Evolutionary conservation across 1,140 invertebrate genomes (phyloP), one percentile per base, ranked within the genome.

Genomic region (Drosophila virilis): DNA sequence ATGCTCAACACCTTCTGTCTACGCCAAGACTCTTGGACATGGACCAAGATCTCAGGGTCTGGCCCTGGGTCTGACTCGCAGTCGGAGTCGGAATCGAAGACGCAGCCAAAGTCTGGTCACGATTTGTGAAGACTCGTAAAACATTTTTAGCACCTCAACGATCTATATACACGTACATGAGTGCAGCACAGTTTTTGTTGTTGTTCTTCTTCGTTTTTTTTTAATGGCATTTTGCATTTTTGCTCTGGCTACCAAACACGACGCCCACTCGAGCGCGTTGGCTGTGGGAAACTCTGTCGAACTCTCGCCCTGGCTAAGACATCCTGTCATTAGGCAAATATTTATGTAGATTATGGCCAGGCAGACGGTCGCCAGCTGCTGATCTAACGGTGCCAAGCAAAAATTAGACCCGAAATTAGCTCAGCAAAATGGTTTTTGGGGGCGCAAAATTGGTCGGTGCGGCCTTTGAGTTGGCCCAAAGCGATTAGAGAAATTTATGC

Each of bases 91-190:
- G 35, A 50, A 46, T 67, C 80, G 8, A 6, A 4, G 38, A 4
- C 38, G 12, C 15, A 15, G 45, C 28, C 50, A 12, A 22, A 68
- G 66, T 80, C 84, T 89, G 84, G 84, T 89, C 84, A 89, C 84
- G 84, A 89, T 89, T 89, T 89, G 84, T 89, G 89, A 85, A 75
- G 80, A 89, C 81, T 89, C 84, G 84, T 89, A 89, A 89, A 89
- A 89, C 84, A 89, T 89, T 89, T 89, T 89, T 89, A 89, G 85
- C 84, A 89, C 84, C 85, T 89, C 84, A 51, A 78, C 77, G 80
- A 79, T 84, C 85, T 75, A 78, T 76, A 85, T 86, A 85, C 61
- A 66, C 74, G 57, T 71, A 59, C 75, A 74, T 71, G 67, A 55
- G 67, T 73, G 68, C 71, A 69, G 65, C 68, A 80, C 55, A 64